Base-by-base conservation (phyloP, 2,113 vertebrate genomes). In the Picathartes gymnocephalus region DNA sequence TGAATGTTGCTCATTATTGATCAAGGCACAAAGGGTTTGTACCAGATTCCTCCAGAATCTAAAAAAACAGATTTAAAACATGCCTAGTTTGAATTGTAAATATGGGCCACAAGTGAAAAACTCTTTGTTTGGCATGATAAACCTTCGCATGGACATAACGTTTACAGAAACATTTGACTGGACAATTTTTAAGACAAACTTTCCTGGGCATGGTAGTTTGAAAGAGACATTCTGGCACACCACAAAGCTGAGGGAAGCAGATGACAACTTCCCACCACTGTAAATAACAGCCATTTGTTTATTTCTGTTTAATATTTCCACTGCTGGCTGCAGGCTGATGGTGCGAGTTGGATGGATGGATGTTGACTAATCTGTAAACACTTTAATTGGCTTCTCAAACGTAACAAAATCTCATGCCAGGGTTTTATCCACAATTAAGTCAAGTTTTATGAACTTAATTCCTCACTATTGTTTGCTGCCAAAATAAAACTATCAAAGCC, bases 381-480 rank as follows among this genome's bases (percentile, higher is more conserved):
- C 81, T 92, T 83, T 93, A 97, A 96, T 71, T 96, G 78, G 89
- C 77, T 96, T 91, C 89, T 79, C 69, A 93, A 96, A 93, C 70
- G 50, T 33, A 86, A 44, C 61, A 64, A 79, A 89, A 88, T 84
- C 60, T 10, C 73, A 56, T 86, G 87, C 72, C 69, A 90, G 69
- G 73, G 54, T 71, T 96, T 97, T 95, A 95, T 68, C 70, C 70
- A 87, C 53, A 95, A 88, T 94, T 94, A 93, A 96, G 86, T 94
- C 61, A 92, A 97, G 76, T 95, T 94, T 93, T 94, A 95, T 80
- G 85, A 92, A 96, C 53, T 90, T 95, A 95, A 94, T 95, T 95
- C 89, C 69, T 85, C 81, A 42, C 71, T 78, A 77, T 82, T 90
- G 33, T 94, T 82, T 86, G 53, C 48, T 95, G 86, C 73, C 92